Conservation (phyloP, 1,140 invertebrate genomes). For the Hyles vespertilio region DNA sequence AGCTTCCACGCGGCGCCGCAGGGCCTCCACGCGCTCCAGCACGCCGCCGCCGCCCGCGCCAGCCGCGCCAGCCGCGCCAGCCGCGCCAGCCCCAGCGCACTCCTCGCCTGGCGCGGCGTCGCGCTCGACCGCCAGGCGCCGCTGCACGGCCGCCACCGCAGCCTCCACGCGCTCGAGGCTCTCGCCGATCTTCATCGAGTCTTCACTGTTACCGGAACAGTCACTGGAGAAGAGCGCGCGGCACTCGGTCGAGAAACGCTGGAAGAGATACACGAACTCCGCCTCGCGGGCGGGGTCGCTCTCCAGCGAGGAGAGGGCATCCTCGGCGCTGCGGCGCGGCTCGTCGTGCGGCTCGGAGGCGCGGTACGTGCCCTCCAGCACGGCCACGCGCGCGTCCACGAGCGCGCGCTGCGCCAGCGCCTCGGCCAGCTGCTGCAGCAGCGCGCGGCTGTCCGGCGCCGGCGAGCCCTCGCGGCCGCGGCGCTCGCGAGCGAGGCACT, state of each 20-base stretch:
- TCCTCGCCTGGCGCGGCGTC: constrained; percentile 14
- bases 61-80: constrained; percentile 11
- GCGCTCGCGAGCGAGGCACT: constrained; percentile 68
- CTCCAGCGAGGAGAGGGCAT: constrained; percentile 67
- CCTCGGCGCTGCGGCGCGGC: constrained; percentile 34
- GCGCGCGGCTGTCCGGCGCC: constrained; percentile 70
- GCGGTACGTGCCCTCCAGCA: constrained; percentile 75
- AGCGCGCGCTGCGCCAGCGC: constrained; percentile 86
- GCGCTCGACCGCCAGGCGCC: constrained; percentile 41
- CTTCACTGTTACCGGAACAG: constrained; percentile 75
- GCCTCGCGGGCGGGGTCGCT: constrained; percentile 73
- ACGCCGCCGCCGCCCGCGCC: constrained; percentile 23
- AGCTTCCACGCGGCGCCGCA: constrained; percentile 65
- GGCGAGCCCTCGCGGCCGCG: constrained; percentile 67
- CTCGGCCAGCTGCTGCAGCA: constrained; percentile 84
- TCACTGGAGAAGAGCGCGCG: constrained; percentile 74
- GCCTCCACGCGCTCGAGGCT: constrained; percentile 68
- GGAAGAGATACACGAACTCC: constrained; percentile 79
- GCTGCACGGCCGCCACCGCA: constrained; percentile 59
- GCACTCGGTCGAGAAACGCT: constrained; percentile 78
- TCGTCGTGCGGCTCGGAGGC: constrained; percentile 41
- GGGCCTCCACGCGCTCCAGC: constrained; percentile 55
- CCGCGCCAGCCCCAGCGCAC: constrained; percentile 19
- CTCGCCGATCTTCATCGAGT: constrained; percentile 73
- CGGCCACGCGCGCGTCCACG: constrained; percentile 82